phyloP scores from a whole-genome alignment of 2,113 vertebrate genomes.

The Emydocephalus ijimae region DNA sequence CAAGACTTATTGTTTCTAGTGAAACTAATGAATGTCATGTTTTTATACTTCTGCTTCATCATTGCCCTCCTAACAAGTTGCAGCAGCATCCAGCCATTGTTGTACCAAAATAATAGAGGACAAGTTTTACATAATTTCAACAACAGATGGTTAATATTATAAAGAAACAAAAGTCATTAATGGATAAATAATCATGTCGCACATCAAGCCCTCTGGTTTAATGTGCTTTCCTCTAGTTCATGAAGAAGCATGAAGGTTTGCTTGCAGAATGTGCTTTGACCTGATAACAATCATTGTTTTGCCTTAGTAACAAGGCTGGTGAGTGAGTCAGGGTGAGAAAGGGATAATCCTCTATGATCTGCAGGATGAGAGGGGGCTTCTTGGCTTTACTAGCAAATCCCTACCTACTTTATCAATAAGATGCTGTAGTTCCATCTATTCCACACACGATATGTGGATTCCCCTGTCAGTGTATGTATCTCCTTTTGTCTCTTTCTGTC shows the following conservation, averaged over 20 bases:
- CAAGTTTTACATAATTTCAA: not conserved
- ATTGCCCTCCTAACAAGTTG: not conserved
- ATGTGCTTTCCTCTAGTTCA: not conserved
- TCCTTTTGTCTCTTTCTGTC: not conserved
- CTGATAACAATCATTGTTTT: not conserved
- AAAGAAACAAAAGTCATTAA: not conserved
- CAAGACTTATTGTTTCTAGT: not conserved
- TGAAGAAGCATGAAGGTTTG: not conserved
- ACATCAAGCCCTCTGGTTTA: not conserved
- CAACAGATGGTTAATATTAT: not conserved
- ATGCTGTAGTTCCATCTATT: not conserved
- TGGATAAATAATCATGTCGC: not conserved
- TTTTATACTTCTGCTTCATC: not conserved
- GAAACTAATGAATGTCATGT: not conserved
- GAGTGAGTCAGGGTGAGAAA: not conserved
- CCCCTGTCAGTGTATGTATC: not conserved
- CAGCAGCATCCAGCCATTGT: not conserved
- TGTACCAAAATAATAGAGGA: not conserved
- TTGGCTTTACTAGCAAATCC: not conserved
- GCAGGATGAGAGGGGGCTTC: not conserved
- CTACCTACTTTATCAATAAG: not conserved
- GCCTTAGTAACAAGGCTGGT: not conserved
- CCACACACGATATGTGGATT: not conserved
- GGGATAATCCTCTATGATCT: not conserved
- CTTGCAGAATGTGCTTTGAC: not conserved